Percentiles rank a stretch among this genome's conserved stretches.
Evolutionary conservation across 2,113 vertebrate species (phyloP).

Genomic region (Pseudorasbora parva): DNA sequence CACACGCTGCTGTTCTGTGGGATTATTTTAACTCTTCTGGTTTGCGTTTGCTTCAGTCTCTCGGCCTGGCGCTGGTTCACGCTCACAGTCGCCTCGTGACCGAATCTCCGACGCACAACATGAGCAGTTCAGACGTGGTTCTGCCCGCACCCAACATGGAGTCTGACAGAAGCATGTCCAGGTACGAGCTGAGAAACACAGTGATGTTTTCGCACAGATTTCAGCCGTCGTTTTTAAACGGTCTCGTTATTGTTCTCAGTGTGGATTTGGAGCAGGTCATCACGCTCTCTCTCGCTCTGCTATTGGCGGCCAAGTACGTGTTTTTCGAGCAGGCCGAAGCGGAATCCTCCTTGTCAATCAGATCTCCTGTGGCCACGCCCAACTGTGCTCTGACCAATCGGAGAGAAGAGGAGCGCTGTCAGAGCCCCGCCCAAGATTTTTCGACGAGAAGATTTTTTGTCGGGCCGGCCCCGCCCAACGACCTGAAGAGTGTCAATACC

Average conservation of each 20-base stretch:
- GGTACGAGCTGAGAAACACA: conserved; percentile 62
- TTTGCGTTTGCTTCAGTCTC: conserved; percentile 76
- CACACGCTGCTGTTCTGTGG: too few species aligned
- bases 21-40: not conserved
- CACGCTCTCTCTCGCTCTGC: conserved; percentile 89
- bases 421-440: too few species aligned
- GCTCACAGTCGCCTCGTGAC: conserved; percentile 94
- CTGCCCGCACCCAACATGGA: conserved; percentile 83
- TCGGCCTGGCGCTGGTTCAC: conserved; percentile 94
- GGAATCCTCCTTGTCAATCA: conserved; percentile 89
- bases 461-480: conserved; percentile 60
- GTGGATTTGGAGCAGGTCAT: conserved; percentile 95
- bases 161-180: conserved; percentile 85
- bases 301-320: conserved; percentile 95
- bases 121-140: conserved; percentile 67
- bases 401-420: conserved; percentile 74
- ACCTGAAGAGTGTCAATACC: not conserved
- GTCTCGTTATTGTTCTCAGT: conserved; percentile 64
- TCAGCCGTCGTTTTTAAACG: not conserved
- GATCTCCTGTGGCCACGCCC: conserved; percentile 82
- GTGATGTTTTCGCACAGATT: not conserved
- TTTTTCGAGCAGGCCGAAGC: conserved; percentile 95
- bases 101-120: conserved; percentile 83
- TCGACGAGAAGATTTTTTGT: too few species aligned
- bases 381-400: conserved; percentile 65